Percentiles rank a stretch among this genome's conserved stretches.
phyloP scores from a whole-genome alignment of 2,888 invertebrate genomes.

The Limnephilus lunatus region DNA sequence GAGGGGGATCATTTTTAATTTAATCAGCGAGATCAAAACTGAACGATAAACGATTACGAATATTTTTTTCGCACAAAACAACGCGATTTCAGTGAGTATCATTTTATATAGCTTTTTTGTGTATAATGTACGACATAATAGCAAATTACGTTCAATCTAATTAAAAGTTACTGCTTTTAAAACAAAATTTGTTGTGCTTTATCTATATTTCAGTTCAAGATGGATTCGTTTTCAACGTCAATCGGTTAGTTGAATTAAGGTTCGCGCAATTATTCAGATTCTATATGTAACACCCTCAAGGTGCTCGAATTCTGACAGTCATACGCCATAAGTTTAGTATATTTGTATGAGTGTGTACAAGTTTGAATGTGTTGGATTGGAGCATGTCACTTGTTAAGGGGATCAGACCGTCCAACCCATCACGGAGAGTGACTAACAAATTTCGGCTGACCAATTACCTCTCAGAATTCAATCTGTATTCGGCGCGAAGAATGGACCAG shows the following conservation, averaged over 20 bases:
- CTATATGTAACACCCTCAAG: conserved; percentile 1
- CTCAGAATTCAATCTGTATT: conserved; percentile 56
- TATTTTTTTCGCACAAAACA: neutral
- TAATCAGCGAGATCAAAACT: neutral
- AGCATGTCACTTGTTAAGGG: conserved; percentile 62
- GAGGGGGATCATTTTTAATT: conserved; percentile 6
- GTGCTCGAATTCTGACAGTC: conserved; percentile 1
- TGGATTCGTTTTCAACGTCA: neutral
- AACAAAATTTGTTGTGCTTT: neutral
- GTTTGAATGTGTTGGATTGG: conserved; percentile 22
- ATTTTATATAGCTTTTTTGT: neutral
- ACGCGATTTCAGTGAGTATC: neutral
- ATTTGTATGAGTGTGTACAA: conserved; percentile 9
- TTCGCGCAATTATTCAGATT: neutral
- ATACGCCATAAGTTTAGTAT: conserved; percentile 12
- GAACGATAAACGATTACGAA: neutral
- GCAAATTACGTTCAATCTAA: neutral
- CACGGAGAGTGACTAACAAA: conserved; percentile 65
- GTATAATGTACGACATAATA: neutral
- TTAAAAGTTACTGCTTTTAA: neutral
- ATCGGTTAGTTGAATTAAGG: conserved; percentile 27
- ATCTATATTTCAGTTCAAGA: neutral
- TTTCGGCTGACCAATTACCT: conserved; percentile 63
- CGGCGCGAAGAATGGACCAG: conserved; percentile 54
- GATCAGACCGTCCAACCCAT: conserved; percentile 60